These are phyloP conservation scores for Stenodema calcarata DNA, from an alignment of 2,888 invertebrate species.

Conservation along the genomic window DNA sequence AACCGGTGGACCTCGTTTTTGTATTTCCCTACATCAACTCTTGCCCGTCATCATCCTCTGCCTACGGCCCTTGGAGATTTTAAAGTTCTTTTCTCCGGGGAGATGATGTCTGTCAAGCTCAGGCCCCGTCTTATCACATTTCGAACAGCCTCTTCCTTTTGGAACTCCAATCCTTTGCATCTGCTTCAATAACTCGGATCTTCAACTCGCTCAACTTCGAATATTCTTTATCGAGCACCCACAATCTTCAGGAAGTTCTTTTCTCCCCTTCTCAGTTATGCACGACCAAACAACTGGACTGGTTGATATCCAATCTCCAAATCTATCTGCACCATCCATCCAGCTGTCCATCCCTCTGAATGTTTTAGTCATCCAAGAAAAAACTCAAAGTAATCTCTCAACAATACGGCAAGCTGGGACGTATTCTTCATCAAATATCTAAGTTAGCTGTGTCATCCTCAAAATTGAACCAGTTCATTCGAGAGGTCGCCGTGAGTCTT, in stretches of 20 bases:
- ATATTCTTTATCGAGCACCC: not conserved
- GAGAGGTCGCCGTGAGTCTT: too few species aligned
- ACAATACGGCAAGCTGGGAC: too few species aligned
- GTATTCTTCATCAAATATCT: too few species aligned
- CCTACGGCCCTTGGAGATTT: slow-evolving; percentile 3
- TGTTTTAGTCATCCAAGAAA: too few species aligned
- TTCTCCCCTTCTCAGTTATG: not conserved
- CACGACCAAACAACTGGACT: not conserved
- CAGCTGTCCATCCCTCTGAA: too few species aligned
- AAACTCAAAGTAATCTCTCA: too few species aligned
- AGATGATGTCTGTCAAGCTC: slow-evolving; percentile 33
- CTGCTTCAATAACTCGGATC: slow-evolving; percentile 14
- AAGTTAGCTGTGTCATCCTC: too few species aligned
- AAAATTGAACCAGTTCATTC: too few species aligned
- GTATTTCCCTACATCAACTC: slow-evolving; percentile 21
- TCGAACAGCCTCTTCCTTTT: not conserved
- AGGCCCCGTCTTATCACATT: slow-evolving; percentile 14
- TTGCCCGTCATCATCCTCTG: not conserved
- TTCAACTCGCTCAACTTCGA: not conserved
- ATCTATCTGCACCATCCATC: too few species aligned
- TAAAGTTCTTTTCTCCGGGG: not conserved
- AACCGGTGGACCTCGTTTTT: not conserved
- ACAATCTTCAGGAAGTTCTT: not conserved
- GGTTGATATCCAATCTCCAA: too few species aligned
- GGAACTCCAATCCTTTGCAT: not conserved